Conservation (phyloP, 2,113 vertebrate species). For the Phaethon lepturus region DNA sequence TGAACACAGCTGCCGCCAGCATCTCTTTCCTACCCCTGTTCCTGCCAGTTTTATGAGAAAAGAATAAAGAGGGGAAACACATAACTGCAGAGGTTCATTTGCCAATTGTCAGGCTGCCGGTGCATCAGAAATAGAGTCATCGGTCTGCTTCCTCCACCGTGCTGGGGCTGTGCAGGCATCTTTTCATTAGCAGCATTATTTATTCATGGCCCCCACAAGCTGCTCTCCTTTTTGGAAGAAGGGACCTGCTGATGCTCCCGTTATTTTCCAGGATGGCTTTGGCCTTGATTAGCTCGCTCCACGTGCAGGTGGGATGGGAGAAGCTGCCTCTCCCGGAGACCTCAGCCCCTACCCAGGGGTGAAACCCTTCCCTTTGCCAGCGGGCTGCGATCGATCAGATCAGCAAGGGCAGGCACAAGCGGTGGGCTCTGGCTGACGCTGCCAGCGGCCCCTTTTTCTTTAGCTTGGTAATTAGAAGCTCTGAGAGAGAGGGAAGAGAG, state of each 20-base stretch:
- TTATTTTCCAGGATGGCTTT: background rate
- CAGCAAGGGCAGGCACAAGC: background rate
- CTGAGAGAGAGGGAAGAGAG: conserved; percentile 12
- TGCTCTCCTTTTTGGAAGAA: background rate
- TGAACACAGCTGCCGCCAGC: conserved; percentile 60
- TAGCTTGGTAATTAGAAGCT: conserved; percentile 41
- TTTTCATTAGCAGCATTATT: background rate
- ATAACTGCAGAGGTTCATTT: conserved; percentile 63
- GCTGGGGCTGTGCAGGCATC: background rate
- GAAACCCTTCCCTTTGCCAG: background rate
- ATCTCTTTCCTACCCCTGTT: conserved; percentile 53
- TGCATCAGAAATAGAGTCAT: conserved; percentile 11
- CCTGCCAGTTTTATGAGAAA: conserved; percentile 63
- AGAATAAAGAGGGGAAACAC: conserved; percentile 59
- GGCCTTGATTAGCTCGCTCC: background rate
- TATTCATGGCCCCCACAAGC: background rate
- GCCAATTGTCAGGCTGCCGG: conserved; percentile 61
- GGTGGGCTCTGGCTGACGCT: background rate
- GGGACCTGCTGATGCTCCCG: background rate
- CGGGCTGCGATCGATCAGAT: background rate
- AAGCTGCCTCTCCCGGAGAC: background rate
- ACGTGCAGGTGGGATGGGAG: background rate
- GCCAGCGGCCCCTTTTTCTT: background rate
- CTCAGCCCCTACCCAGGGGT: background rate
- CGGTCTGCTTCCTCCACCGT: background rate